These are phyloP conservation scores for Mizuhopecten yessoensis DNA, from an alignment of 1,140 invertebrate genomes.

Conservation along the genomic window DNA sequence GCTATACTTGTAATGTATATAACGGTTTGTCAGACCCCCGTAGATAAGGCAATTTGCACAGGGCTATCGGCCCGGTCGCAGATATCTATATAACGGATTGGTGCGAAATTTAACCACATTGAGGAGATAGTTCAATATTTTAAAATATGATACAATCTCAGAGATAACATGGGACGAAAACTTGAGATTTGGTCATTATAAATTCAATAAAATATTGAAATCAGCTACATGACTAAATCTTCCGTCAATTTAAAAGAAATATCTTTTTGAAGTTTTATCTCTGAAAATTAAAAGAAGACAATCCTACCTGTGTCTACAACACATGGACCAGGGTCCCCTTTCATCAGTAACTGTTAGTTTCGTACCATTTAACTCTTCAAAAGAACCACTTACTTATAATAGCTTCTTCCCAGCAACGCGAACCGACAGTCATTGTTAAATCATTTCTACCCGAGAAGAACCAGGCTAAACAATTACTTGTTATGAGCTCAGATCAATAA, in stretches of 20 bases:
- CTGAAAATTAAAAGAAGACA: constrained; percentile 29
- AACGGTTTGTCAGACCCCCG: not conserved
- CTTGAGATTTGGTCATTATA: not conserved
- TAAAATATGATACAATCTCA: constrained; percentile 18
- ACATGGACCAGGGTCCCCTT: not conserved
- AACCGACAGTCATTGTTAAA: not conserved
- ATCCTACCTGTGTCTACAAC: not conserved
- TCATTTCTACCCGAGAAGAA: not conserved
- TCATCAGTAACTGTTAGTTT: not conserved
- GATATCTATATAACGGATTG: not conserved
- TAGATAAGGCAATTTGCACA: not conserved
- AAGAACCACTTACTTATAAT: not conserved
- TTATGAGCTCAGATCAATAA: not conserved
- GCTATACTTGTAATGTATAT: not conserved
- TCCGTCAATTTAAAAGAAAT: not conserved
- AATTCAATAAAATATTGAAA: constrained; percentile 32
- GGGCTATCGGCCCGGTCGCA: not conserved
- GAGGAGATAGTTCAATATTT: constrained; percentile 27
- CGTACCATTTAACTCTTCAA: constrained; percentile 28
- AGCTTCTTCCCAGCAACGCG: not conserved
- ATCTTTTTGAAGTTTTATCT: constrained; percentile 40
- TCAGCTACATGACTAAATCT: not conserved
- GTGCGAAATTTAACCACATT: not conserved
- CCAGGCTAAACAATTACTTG: constrained; percentile 31
- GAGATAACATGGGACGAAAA: not conserved